Percentiles rank a stretch among this genome's conserved stretches.
Evolutionary conservation across 2,797 vertebrate genomes (phyloP).

Genomic region (Coccyzus lansbergi): DNA sequence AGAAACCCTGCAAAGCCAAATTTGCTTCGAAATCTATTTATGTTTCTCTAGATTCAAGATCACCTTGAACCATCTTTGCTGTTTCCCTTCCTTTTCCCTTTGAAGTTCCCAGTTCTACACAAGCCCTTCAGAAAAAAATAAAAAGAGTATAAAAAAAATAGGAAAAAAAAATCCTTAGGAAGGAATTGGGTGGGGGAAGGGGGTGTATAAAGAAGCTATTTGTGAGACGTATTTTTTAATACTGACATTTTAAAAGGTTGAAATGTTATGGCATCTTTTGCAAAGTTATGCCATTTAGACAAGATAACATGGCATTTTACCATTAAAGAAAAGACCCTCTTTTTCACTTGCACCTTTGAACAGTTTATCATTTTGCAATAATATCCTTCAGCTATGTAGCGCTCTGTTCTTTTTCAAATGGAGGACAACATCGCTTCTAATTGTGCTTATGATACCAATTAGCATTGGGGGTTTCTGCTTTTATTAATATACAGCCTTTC

Average conservation of each 20-base stretch:
- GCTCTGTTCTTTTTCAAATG: slow-evolving; percentile 39
- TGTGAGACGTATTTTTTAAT: slow-evolving; percentile 13
- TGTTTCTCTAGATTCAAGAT: neutral
- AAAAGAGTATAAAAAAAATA: neutral
- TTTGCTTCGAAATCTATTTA: slow-evolving; percentile 6
- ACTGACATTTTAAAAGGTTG: slow-evolving; percentile 58
- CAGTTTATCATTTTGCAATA: slow-evolving; percentile 20
- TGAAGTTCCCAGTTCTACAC: neutral
- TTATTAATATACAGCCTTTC: slow-evolving; percentile 24
- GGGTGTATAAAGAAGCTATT: neutral
- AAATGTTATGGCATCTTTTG: neutral
- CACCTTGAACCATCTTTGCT: slow-evolving; percentile 10
- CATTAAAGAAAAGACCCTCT: neutral
- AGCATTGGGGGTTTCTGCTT: neutral
- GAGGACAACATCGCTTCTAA: slow-evolving; percentile 40
- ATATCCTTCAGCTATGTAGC: slow-evolving; percentile 34
- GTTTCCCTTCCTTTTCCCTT: neutral
- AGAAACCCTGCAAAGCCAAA: neutral
- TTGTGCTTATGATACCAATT: slow-evolving; percentile 57
- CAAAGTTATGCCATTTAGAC: slow-evolving; percentile 50
- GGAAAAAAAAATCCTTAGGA: too few species aligned
- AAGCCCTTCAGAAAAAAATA: neutral
- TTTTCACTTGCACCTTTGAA: neutral
- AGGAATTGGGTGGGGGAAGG: neutral
- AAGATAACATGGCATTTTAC: slow-evolving; percentile 54